phyloP scores from a whole-genome alignment of 2,113 vertebrate species.

The Rhineura floridana region DNA sequence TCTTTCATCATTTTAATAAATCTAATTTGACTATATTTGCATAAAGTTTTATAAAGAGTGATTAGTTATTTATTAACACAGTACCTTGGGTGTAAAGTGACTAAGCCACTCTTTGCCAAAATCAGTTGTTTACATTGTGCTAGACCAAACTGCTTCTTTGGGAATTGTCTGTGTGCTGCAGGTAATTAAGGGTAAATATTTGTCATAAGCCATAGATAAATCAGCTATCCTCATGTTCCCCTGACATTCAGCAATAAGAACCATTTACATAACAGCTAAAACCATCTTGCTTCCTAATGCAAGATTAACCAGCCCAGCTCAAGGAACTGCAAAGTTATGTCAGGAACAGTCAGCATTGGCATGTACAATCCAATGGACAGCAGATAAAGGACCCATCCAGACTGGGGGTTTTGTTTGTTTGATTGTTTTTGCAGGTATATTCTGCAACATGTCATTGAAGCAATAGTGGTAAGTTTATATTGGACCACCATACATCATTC shows the following conservation, averaged over 20 bases:
- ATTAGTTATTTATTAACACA: constrained; percentile 58
- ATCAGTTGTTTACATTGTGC: constrained; percentile 20
- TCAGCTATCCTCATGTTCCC: neutral
- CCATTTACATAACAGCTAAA: constrained; percentile 22
- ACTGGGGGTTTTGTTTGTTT: too few relatives aligned
- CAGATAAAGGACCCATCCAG: neutral
- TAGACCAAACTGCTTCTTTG: constrained; percentile 3
- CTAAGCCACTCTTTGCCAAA: constrained; percentile 38
- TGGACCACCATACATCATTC: too few relatives aligned
- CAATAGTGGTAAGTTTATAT: too few relatives aligned
- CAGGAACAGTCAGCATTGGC: constrained; percentile 37
- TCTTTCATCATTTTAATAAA: constrained; percentile 76
- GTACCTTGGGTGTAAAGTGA: constrained; percentile 54
- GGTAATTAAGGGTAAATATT: constrained; percentile 27
- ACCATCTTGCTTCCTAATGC: constrained; percentile 36
- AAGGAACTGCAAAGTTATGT: constrained; percentile 51
- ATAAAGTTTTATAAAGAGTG: constrained; percentile 64
- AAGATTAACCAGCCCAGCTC: constrained; percentile 43
- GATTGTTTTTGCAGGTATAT: too few relatives aligned
- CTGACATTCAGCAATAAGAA: neutral
- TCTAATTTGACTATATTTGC: constrained; percentile 72
- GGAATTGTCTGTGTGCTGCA: neutral
- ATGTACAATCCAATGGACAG: constrained; percentile 28
- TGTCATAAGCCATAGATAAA: constrained; percentile 8
- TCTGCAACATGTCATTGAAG: too few relatives aligned